phyloP scores from a whole-genome alignment of 1,140 invertebrate genomes.

The Sarcophaga bullata region DNA sequence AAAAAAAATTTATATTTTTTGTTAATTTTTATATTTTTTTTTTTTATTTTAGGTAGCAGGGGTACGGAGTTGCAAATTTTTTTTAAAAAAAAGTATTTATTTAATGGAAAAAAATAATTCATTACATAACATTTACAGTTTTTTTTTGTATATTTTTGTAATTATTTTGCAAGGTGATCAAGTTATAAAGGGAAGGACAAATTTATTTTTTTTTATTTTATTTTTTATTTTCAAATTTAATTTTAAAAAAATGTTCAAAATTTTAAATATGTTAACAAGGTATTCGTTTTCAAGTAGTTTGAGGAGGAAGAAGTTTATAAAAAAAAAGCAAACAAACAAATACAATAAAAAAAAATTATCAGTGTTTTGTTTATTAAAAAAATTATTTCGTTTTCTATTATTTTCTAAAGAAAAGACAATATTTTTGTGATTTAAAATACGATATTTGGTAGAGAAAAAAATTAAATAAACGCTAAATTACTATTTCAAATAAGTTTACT shows the following conservation, averaged over 20 bases:
- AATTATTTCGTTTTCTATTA: background rate
- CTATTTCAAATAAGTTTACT: too few relatives aligned
- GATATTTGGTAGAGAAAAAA: too few relatives aligned
- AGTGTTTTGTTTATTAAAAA: slow-evolving; percentile 8
- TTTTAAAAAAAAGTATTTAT: background rate
- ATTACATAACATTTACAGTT: background rate
- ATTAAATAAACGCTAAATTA: too few relatives aligned
- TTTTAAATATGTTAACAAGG: background rate
- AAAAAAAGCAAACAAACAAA: slow-evolving; percentile 14
- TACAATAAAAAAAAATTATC: slow-evolving; percentile 16
- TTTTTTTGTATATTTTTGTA: background rate
- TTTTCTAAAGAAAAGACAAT: background rate
- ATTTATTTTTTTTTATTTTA: slow-evolving; percentile 2
- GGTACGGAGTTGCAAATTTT: slow-evolving; percentile 3
- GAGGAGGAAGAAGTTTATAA: slow-evolving; percentile 35
- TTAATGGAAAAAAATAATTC: background rate
- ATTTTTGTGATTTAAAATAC: background rate
- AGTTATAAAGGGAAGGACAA: background rate
- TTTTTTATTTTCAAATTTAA: background rate
- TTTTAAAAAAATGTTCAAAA: background rate
- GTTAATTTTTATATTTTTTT: slow-evolving; percentile 9
- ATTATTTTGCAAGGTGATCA: background rate
- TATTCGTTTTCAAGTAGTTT: background rate
- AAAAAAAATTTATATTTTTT: background rate
- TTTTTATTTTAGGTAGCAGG: background rate